Evolutionary conservation across 2,797 vertebrate genomes (phyloP).

Genomic region (Serranus cabrilla): DNA sequence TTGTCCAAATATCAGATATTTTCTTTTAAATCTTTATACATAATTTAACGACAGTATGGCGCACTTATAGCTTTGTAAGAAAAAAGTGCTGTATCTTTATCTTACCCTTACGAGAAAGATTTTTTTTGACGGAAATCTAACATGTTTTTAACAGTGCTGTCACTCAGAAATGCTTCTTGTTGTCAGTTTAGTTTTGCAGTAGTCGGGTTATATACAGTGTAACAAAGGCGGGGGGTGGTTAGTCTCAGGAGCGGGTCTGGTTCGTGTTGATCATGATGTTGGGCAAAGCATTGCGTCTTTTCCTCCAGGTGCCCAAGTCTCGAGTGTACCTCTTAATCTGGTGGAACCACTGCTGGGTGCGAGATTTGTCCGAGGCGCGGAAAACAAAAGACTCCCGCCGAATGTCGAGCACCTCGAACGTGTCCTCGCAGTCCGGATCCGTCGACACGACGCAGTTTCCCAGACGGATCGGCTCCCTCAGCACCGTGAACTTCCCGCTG

Average conservation of each 20-base stretch:
- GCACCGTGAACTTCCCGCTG: slow-evolving; percentile 91
- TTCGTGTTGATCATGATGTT: slow-evolving; percentile 96
- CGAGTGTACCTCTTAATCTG: slow-evolving; percentile 90
- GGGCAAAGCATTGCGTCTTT: slow-evolving; percentile 92
- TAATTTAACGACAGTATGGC: slow-evolving; percentile 51
- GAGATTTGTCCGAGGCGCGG: slow-evolving; percentile 89
- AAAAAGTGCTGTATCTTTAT: slow-evolving; percentile 76
- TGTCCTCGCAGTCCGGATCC: slow-evolving; percentile 91
- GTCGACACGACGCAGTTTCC: slow-evolving; percentile 92
- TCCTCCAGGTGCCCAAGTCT: slow-evolving; percentile 92
- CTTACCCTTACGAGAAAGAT: slow-evolving; percentile 34
- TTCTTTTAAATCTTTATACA: slow-evolving; percentile 36
- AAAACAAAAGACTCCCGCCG: slow-evolving; percentile 93
- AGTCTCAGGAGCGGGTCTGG: slow-evolving; percentile 86
- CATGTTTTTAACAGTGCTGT: slow-evolving; percentile 41
- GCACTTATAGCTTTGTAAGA: slow-evolving; percentile 65
- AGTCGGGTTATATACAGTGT: slow-evolving; percentile 72
- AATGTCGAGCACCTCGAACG: slow-evolving; percentile 94
- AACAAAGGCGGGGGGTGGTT: background rate
- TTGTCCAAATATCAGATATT: slow-evolving; percentile 62
- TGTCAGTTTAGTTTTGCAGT: slow-evolving; percentile 40
- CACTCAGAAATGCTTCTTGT: slow-evolving; percentile 52
- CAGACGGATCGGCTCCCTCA: slow-evolving; percentile 92
- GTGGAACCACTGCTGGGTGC: slow-evolving; percentile 94
- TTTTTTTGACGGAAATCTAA: slow-evolving; percentile 47